Conservation (phyloP, 2,797 vertebrate species). For the Malurus splendens region DNA sequence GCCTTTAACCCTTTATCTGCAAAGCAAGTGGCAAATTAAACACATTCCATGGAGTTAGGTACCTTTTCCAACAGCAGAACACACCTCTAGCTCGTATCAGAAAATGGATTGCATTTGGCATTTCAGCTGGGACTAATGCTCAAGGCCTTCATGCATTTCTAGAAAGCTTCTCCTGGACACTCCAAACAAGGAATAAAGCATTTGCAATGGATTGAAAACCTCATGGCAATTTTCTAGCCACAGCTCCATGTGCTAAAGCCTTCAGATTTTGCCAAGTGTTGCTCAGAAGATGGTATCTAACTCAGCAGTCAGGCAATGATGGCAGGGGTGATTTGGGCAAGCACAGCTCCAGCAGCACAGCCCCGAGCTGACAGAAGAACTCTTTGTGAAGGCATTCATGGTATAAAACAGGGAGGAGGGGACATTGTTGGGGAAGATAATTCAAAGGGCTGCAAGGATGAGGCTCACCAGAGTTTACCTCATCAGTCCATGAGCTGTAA, state of each 20-base stretch:
- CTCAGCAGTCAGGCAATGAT: not conserved
- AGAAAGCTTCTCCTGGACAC: not conserved
- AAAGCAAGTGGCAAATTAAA: not conserved
- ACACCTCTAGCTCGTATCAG: not conserved
- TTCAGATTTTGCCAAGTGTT: not conserved
- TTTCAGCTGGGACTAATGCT: not conserved
- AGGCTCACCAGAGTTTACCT: slow-evolving; percentile 12
- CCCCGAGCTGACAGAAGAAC: not conserved
- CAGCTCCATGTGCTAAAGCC: not conserved
- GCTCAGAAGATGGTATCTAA: not conserved
- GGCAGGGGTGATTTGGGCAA: not conserved
- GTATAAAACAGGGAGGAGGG: not conserved
- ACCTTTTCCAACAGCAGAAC: not conserved
- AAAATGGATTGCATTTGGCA: not conserved
- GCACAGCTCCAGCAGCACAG: not conserved
- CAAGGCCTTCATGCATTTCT: not conserved
- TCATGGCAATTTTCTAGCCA: not conserved
- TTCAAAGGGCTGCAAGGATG: not conserved
- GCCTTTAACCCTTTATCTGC: not conserved
- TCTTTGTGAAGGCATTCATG: not conserved
- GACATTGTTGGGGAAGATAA: not conserved
- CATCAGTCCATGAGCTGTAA: not conserved
- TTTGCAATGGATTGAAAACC: not conserved
- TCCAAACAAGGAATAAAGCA: not conserved
- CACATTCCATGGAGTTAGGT: not conserved